A percentile compares a stretch with the other conserved stretches of the same genome.
These are phyloP conservation scores for Ecdyonurus torrentis DNA, from an alignment of 2,888 invertebrate species.

Conservation along the genomic window DNA sequence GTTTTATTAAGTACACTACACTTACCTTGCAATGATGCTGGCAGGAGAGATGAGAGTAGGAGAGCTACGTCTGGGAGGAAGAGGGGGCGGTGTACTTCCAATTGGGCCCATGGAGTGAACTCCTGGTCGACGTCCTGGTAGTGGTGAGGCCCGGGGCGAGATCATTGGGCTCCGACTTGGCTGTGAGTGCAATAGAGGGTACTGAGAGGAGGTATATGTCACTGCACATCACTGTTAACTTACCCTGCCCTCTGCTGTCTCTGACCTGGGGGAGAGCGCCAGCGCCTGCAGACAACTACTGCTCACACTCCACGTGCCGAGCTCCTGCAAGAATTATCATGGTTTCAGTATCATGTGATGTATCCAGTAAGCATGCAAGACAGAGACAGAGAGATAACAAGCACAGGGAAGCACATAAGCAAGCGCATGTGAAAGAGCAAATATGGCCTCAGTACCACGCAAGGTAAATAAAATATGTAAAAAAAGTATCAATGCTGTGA, in stretches of 20 bases:
- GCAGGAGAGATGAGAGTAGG: constrained; percentile 27
- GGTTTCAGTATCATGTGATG: no score
- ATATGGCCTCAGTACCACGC: no score
- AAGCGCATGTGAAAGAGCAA: no score
- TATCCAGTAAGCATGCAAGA: no score
- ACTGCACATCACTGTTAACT: constrained; percentile 13
- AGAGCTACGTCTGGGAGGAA: constrained; percentile 42
- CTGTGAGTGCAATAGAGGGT: constrained; percentile 19
- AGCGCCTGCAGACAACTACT: constrained; percentile 33
- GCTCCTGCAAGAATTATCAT: constrained; percentile 35
- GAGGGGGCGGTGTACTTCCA: constrained; percentile 30
- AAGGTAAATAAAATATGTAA: no score
- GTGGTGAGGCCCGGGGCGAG: constrained; percentile 40
- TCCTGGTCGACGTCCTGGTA: constrained; percentile 22
- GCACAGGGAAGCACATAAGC: no score
- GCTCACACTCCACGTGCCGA: constrained; percentile 31
- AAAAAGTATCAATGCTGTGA: no score
- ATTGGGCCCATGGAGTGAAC: constrained; percentile 16
- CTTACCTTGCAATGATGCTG: constrained; percentile 19
- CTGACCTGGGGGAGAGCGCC: constrained; percentile 33
- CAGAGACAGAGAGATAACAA: no score
- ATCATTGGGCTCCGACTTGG: constrained; percentile 35
- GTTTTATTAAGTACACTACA: no score
- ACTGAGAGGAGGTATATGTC: not conserved
- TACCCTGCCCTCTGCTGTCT: constrained; percentile 26